Conservation (phyloP, 2,797 vertebrate species). For the Poeciliopsis gracilis region DNA sequence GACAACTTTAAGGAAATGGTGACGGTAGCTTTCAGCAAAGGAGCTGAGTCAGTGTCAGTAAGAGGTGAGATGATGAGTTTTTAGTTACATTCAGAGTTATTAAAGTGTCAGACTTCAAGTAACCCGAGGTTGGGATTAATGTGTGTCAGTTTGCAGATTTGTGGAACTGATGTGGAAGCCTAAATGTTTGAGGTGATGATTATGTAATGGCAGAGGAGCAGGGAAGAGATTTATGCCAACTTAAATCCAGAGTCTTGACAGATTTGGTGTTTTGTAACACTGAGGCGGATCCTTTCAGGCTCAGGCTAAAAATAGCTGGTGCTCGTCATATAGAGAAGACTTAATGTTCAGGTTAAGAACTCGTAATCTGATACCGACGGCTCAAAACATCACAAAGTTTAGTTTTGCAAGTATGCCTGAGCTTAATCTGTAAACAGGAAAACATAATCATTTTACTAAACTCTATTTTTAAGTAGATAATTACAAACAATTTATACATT, state of each 20-base stretch:
- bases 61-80: slow-evolving; percentile 57
- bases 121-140: slow-evolving; percentile 59
- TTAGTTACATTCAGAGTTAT: slow-evolving; percentile 51
- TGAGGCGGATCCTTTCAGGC: slow-evolving; percentile 39
- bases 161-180: slow-evolving; percentile 46
- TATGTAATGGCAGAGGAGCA: slow-evolving; percentile 47
- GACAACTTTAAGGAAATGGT: slow-evolving; percentile 40
- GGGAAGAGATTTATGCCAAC: slow-evolving; percentile 41
- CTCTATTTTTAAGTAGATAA: not conserved
- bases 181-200: slow-evolving; percentile 54
- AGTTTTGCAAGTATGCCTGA: not conserved
- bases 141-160: slow-evolving; percentile 58
- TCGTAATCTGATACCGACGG: not conserved
- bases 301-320: slow-evolving; percentile 8
- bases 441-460: not conserved
- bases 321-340: not conserved
- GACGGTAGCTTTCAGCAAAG: slow-evolving; percentile 24
- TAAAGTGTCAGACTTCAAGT: slow-evolving; percentile 64
- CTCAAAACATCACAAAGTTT: not conserved
- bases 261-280: slow-evolving; percentile 30
- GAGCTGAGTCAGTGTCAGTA: slow-evolving; percentile 47
- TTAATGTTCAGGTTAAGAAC: not conserved
- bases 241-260: slow-evolving; percentile 37
- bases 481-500: not conserved
- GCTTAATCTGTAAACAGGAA: not conserved